These are phyloP conservation scores for Aldabrachelys gigantea DNA, from an alignment of 2,113 vertebrate genomes.

Conservation along the genomic window DNA sequence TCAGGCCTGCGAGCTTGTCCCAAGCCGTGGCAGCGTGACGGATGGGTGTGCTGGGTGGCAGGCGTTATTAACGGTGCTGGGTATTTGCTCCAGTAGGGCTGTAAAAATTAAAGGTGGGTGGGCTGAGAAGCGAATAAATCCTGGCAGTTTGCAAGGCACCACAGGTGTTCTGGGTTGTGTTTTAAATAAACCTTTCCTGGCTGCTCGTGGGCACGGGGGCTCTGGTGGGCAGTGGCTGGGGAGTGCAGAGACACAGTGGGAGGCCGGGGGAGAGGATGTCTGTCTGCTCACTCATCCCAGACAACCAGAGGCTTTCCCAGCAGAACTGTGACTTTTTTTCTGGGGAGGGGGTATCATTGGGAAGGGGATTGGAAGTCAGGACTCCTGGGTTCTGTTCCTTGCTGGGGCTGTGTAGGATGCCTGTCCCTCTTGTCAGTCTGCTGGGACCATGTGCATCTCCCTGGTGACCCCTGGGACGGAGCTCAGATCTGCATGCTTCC, in stretches of 20 bases:
- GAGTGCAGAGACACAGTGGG: not conserved
- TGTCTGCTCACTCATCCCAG: not conserved
- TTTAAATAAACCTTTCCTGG: not conserved
- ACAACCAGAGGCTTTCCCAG: not conserved
- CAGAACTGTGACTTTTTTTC: not conserved
- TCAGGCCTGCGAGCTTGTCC: too few species aligned
- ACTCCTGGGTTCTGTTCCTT: not conserved
- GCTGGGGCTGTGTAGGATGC: not conserved
- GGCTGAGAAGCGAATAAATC: conserved; percentile 71
- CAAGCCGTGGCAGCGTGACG: not conserved
- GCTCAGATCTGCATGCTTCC: not conserved
- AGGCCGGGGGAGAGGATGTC: not conserved
- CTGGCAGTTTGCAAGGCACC: not conserved
- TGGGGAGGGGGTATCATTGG: not conserved
- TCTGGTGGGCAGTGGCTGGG: fast-evolving
- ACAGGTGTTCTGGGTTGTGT: not conserved
- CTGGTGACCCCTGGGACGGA: not conserved
- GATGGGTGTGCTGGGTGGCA: not conserved
- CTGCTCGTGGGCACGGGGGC: fast-evolving
- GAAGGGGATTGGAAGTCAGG: not conserved
- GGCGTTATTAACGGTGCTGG: conserved; percentile 43
- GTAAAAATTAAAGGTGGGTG: conserved; percentile 71
- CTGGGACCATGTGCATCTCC: not conserved
- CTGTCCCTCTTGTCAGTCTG: not conserved
- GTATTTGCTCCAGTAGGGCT: conserved; percentile 51